These are phyloP conservation scores for Subanguina moxae DNA, from an alignment of 1,140 invertebrate genomes.

Conservation along the genomic window DNA sequence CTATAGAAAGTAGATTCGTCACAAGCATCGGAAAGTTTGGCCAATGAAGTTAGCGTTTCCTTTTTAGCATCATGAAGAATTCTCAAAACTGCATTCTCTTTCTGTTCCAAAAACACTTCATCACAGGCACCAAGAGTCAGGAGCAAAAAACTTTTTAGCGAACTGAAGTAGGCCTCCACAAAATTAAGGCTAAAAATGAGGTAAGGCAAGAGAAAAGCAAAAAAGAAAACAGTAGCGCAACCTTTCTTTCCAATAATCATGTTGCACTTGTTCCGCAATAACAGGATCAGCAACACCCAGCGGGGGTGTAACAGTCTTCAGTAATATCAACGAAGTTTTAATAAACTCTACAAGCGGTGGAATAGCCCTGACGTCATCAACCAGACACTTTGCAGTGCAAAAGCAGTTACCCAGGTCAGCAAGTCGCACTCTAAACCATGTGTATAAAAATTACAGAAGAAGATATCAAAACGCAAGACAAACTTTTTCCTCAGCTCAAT, in stretches of 20 bases:
- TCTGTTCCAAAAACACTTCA: neutral
- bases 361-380: no score
- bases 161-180: neutral
- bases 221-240: neutral
- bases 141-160: neutral
- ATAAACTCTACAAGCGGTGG: no score
- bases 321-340: neutral
- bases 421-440: no score
- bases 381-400: no score
- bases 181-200: neutral
- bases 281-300: constrained; percentile 9
- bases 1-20: neutral
- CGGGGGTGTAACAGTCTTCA: constrained; percentile 5
- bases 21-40: neutral
- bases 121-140: neutral
- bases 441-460: neutral
- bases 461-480: neutral
- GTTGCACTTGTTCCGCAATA: neutral
- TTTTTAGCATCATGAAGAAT: neutral
- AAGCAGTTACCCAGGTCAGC: no score
- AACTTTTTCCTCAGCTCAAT: neutral
- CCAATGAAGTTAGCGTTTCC: neutral
- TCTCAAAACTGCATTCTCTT: neutral
- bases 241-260: neutral
- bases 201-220: neutral